These are phyloP conservation scores for Gryllus bimaculatus DNA, from an alignment of 1,140 invertebrate species.

Conservation along the genomic window DNA sequence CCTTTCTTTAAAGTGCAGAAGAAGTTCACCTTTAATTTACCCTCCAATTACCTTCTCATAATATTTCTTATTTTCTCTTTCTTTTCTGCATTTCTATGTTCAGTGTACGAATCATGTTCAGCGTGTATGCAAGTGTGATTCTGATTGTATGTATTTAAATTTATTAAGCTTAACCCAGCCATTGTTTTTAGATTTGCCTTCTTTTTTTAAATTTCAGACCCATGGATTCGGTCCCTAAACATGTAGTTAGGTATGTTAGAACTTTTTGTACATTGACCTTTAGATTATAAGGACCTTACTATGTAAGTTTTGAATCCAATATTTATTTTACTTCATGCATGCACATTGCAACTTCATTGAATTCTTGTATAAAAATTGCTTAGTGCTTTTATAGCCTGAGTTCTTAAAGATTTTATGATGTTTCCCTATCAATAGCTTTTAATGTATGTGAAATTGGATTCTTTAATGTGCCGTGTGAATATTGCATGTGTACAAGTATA, in stretches of 20 bases:
- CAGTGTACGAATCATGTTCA: neutral
- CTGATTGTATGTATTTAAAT: neutral
- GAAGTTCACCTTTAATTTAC: slow-evolving; percentile 15
- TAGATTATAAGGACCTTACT: slow-evolving; percentile 5
- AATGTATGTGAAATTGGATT: neutral
- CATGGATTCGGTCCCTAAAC: slow-evolving; percentile 45
- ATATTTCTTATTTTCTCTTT: slow-evolving; percentile 25
- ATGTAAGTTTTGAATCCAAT: neutral
- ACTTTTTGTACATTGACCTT: slow-evolving; percentile 17
- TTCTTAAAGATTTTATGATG: neutral
- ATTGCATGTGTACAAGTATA: too few species aligned
- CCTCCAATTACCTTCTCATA: slow-evolving; percentile 21
- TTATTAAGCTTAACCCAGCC: slow-evolving; percentile 7
- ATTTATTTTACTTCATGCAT: neutral
- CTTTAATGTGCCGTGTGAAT: too few species aligned
- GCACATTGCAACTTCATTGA: neutral
- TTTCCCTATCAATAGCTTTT: neutral
- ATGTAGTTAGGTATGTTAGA: slow-evolving; percentile 50
- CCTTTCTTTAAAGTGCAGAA: too few species aligned
- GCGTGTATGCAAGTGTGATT: neutral
- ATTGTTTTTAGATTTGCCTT: slow-evolving; percentile 44
- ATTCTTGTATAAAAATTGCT: neutral
- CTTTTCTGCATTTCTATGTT: slow-evolving; percentile 15
- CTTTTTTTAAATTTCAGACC: slow-evolving; percentile 50
- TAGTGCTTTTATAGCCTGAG: too few species aligned